Base-by-base conservation (phyloP, 2,888 invertebrate species). In the Hypena proboscidalis region DNA sequence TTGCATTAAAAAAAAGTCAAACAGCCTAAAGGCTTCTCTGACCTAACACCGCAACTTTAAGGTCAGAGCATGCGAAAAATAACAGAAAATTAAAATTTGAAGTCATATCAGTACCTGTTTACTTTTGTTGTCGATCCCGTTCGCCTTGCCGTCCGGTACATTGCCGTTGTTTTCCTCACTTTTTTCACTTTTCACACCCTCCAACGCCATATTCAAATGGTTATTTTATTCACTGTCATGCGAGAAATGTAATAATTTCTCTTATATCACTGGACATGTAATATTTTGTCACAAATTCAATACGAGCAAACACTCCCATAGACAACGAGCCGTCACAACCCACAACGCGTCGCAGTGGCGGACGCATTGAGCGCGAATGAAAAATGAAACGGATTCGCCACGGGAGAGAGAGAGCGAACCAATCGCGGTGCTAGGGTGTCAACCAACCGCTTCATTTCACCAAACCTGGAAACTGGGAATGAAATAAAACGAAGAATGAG, bases 91-190 rank as follows among this genome's bases (percentile, higher is more conserved):
- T 43, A 58, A 71, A 74, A 72, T 74, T 68, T 67, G 51, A 59
- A 67, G 66, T 66, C 59, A 61, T 70, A 66, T 75, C 67, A 53
- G 67, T 88, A 90, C 90, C 90, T 93, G 93, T 87, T 92, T 92
- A 85, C 85, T 90, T 84, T 89, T 91, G 85, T 90, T 92, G 86
- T 92, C 92, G 77, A 87, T 91, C 80, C 91, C 92, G 80, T 92
- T 92, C 75, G 90, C 82, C 78, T 92, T 92, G 76, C 85, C 78
- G 77, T 92, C 91, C 66, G 85, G 83, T 58, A 90, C 78, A 70
- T 85, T 89, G 64, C 86, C 88, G 80, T 88, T 91, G 82, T 88
- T 92, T 80, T 90, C 90, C 62, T 87, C 91, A 84, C 85, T 85
- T 84, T 90, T 89, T 78, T 90, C 90, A 90, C 90, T 83, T 87